These are phyloP conservation scores for Chymomyza fuscimana DNA, from an alignment of 2,888 invertebrate genomes.

Conservation along the genomic window DNA sequence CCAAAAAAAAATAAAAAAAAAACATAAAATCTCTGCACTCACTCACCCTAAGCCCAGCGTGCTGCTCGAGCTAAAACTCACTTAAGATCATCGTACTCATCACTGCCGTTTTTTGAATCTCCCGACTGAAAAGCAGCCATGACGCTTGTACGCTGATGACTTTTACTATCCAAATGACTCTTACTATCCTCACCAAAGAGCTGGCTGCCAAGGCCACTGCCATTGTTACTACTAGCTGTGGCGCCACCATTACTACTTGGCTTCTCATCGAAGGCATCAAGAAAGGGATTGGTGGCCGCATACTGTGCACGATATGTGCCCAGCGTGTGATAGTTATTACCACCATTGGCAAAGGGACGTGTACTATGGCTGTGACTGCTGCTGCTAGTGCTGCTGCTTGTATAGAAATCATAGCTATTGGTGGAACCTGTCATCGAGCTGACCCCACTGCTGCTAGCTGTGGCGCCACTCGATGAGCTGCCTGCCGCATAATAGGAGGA, in stretches of 20 bases:
- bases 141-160: conserved; percentile 66
- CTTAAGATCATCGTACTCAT: conserved; percentile 79
- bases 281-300: conserved; percentile 80
- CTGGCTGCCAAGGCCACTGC: conserved; percentile 32
- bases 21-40: not conserved
- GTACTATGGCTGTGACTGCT: conserved; percentile 50
- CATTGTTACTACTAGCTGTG: conserved; percentile 37
- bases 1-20: not conserved
- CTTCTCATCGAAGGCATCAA: conserved; percentile 79
- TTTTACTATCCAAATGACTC: conserved; percentile 48
- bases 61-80: conserved; percentile 40
- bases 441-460: conserved; percentile 78
- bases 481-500: conserved; percentile 65
- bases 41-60: conserved; percentile 1
- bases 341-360: conserved; percentile 71
- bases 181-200: conserved; percentile 33
- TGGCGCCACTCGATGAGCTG: conserved; percentile 66
- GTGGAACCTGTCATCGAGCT: conserved; percentile 79
- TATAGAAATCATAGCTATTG: conserved; percentile 79
- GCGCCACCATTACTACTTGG: conserved; percentile 34
- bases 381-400: conserved; percentile 52
- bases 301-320: conserved; percentile 80
- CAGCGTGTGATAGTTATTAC: conserved; percentile 78
- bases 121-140: conserved; percentile 77
- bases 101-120: conserved; percentile 78